Evolutionary conservation across 1,140 invertebrate species (phyloP), one percentile per base, ranked within the genome.

Genomic region (Drosophila hydei): DNA sequence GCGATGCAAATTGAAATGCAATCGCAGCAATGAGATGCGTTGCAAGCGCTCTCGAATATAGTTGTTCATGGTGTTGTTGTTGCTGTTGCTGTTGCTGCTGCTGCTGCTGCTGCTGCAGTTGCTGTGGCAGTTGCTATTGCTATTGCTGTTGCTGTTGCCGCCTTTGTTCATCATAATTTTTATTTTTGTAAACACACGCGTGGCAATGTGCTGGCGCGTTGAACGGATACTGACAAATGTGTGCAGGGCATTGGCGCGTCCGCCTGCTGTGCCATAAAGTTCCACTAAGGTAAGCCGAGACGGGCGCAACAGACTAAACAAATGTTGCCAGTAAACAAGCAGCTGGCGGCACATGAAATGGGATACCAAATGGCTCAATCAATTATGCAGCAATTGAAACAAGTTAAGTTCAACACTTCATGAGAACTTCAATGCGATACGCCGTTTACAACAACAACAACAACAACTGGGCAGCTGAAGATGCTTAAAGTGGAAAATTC

Each of bases 1-100:
- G 38, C 55, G 43, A 59, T 62, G 72, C 67, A 76, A 79, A 80
- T 79, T 80, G 67, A 80, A 79, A 72, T 68, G 77, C 67, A 62
- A 79, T 63, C 67, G 77, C 58, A 63, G 54, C 77, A 80, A 80
- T 63, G 77, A 76, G 58, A 79, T 51, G 48, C 48, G 25, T 6
- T 23, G 43, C 43, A 47, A 16, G 2, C 43, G 43, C 23, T 50
- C 25, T 23, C 25, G 56, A 58, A 55, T 55, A 55, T 58, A 27
- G 23, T 30, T 58, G 16, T 11, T 27, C 14, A 9, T 50, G 25
- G 7, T 50, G 23, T 0, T 50, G 47, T 6, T 14, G 25, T n/a
- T 14, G n/a, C 3, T 27, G 47, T 1, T 50, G 47, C 6, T 48
- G 47, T 4, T 48, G 47, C 6, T 12, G 14, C 0, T 50, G 23